Conservation (phyloP, 2,888 invertebrate genomes). For the Dione vanillae region DNA sequence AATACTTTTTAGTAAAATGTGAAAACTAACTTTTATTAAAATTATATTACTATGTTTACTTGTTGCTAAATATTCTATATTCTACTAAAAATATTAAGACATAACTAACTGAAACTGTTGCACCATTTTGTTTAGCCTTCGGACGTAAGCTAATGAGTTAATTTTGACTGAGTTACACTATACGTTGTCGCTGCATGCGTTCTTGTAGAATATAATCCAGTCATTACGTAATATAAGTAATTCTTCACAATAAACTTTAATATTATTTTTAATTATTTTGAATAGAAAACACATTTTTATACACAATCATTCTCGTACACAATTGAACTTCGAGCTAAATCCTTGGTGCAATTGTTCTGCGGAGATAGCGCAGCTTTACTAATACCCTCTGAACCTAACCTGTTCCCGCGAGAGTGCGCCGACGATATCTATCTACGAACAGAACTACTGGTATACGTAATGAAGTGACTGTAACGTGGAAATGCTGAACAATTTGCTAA, state of each 20-base stretch:
- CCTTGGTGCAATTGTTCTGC: conserved; percentile 39
- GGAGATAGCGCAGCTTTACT: conserved; percentile 41
- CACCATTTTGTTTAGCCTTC: too few relatives aligned
- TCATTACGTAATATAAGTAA: neutral
- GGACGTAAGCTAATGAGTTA: too few relatives aligned
- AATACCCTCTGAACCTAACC: conserved; percentile 37
- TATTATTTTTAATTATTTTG: neutral
- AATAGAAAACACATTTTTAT: conserved; percentile 1
- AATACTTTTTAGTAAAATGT: too few relatives aligned
- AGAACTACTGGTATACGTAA: conserved; percentile 35
- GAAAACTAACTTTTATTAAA: too few relatives aligned
- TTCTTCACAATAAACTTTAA: neutral
- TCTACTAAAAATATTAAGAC: too few relatives aligned
- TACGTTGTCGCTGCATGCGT: too few relatives aligned
- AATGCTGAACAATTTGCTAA: conserved; percentile 16
- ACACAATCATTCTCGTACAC: conserved; percentile 6
- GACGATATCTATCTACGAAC: conserved; percentile 26
- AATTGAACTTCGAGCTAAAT: conserved; percentile 32
- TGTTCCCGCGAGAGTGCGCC: conserved; percentile 28
- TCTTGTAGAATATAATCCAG: too few relatives aligned
- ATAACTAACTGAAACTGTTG: too few relatives aligned
- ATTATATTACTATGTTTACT: too few relatives aligned
- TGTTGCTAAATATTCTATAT: too few relatives aligned
- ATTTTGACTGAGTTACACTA: too few relatives aligned
- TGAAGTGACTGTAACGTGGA: conserved; percentile 30